These are phyloP conservation scores for Standfussiana lucernea DNA, from an alignment of 2,888 invertebrate genomes.

Conservation along the genomic window DNA sequence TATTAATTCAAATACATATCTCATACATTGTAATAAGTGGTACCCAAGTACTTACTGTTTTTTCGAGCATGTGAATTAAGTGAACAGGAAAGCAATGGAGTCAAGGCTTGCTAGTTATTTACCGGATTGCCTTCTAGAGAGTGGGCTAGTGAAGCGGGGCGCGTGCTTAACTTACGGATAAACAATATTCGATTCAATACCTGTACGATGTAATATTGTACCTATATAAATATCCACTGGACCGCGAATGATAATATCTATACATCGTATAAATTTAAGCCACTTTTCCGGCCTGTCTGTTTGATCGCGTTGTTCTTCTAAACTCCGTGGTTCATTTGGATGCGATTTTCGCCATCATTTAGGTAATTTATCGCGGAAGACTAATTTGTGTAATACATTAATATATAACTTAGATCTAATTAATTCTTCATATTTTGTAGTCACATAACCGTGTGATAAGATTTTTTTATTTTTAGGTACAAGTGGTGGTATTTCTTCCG, in stretches of 20 bases:
- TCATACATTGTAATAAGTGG: neutral
- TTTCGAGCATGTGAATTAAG: constrained; percentile 27
- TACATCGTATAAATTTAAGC: neutral
- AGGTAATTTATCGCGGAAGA: neutral
- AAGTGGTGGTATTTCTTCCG: neutral
- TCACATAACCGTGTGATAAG: neutral
- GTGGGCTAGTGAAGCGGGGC: constrained; percentile 55
- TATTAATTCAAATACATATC: neutral
- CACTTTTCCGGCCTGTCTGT: neutral
- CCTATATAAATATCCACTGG: neutral
- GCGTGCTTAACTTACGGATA: constrained; percentile 48
- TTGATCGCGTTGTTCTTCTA: neutral
- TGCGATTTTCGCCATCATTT: neutral
- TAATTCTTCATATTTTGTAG: neutral
- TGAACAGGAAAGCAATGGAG: constrained; percentile 63
- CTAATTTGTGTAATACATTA: neutral
- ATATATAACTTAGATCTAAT: neutral
- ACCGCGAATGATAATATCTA: no score
- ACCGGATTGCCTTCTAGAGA: constrained; percentile 67
- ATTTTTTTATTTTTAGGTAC: neutral
- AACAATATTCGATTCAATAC: constrained; percentile 50
- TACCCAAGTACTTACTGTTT: constrained; percentile 21
- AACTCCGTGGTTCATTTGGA: neutral
- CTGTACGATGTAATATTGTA: constrained; percentile 17
- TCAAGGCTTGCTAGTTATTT: constrained; percentile 71